phyloP scores from a whole-genome alignment of 2,888 invertebrate species.

The Drosophila quinaria region DNA sequence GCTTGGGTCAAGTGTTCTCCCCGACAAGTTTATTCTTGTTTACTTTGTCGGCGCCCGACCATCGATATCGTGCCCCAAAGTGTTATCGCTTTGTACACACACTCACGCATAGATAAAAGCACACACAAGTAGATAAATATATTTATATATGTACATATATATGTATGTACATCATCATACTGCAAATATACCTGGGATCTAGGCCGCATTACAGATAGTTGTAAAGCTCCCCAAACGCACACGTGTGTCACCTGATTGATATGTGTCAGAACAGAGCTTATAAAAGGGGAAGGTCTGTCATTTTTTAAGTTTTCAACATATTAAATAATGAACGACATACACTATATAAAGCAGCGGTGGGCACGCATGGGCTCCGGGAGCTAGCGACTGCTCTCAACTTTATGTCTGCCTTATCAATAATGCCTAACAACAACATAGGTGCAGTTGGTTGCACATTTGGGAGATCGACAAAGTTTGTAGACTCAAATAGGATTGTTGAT shows the following conservation, averaged over 20 bases:
- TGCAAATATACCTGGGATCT: conserved; percentile 17
- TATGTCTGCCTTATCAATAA: no score
- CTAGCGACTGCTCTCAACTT: no score
- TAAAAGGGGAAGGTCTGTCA: neutral
- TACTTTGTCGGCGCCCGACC: conserved; percentile 54
- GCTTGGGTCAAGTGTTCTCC: conserved; percentile 52
- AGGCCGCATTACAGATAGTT: conserved; percentile 19
- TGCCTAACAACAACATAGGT: no score
- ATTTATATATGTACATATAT: neutral
- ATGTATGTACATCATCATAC: conserved; percentile 1
- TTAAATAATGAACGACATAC: neutral
- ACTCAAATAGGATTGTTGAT: no score
- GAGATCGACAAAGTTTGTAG: no score
- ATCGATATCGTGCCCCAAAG: conserved; percentile 47
- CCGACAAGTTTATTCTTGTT: conserved; percentile 48
- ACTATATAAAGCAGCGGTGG: no score
- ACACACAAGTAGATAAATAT: conserved; percentile 21
- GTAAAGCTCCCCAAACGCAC: conserved; percentile 8
- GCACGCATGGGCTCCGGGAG: no score
- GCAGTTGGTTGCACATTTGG: no score
- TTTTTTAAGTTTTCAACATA: neutral
- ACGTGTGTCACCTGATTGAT: conserved; percentile 23
- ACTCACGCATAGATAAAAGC: conserved; percentile 40
- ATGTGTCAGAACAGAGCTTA: neutral
- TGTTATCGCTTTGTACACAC: conserved; percentile 46